Percentiles rank a stretch among this genome's conserved stretches.
These are phyloP conservation scores for Rutpela maculata DNA, from an alignment of 2,888 invertebrate species.

Conservation along the genomic window DNA sequence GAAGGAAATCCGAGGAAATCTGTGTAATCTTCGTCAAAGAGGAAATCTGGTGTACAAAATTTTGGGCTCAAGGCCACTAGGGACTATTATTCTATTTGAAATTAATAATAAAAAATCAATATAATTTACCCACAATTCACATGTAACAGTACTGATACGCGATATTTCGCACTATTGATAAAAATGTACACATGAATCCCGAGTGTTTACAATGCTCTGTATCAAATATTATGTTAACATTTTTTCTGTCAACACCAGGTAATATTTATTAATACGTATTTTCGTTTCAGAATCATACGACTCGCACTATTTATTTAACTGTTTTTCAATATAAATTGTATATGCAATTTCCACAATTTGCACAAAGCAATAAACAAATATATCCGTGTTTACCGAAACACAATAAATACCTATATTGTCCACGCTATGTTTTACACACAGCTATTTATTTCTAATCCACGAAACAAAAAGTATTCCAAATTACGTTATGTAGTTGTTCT, in stretches of 20 bases:
- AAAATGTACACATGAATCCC: background rate
- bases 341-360: background rate
- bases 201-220: background rate
- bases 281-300: background rate
- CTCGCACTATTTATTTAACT: background rate
- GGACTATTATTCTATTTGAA: no score
- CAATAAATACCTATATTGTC: background rate
- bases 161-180: background rate
- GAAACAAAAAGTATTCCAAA: background rate
- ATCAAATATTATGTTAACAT: conserved; percentile 4
- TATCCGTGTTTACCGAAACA: background rate
- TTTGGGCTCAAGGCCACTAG: no score
- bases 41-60: no score
- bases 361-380: background rate
- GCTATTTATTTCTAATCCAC: background rate
- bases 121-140: no score
- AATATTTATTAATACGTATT: background rate
- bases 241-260: background rate
- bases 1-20: no score
- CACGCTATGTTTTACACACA: background rate
- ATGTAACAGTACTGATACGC: no score
- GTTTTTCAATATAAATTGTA: background rate
- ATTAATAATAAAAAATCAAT: no score
- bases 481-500: background rate
- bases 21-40: no score